A percentile compares a stretch with the other conserved stretches of the same genome.
phyloP scores from a whole-genome alignment of 2,888 invertebrate species.

The Drosophila helvetica region DNA sequence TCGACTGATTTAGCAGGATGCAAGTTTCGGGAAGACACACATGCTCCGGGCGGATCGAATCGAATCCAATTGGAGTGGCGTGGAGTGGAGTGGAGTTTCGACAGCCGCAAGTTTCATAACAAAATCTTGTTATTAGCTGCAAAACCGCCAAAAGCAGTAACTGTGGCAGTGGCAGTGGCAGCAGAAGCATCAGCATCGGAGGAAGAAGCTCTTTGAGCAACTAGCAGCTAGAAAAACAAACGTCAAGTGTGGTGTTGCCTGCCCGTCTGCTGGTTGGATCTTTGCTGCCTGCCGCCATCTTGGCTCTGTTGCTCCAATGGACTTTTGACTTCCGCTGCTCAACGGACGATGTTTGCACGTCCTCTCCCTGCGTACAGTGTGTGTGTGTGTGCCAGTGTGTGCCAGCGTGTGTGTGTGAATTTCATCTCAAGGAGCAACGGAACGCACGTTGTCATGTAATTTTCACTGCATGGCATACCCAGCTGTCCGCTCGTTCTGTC shows the following conservation, averaged over 20 bases:
- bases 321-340: slow-evolving; percentile 62
- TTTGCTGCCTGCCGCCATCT: not conserved
- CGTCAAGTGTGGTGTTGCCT: slow-evolving; percentile 20
- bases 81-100: not conserved
- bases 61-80: not conserved
- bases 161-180: slow-evolving; percentile 13
- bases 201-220: slow-evolving; percentile 27
- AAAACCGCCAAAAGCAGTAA: slow-evolving; percentile 50
- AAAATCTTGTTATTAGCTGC: slow-evolving; percentile 51
- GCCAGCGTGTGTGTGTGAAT: slow-evolving; percentile 35
- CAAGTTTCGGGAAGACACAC: slow-evolving; percentile 9
- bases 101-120: slow-evolving; percentile 48
- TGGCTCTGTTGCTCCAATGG: slow-evolving; percentile 48
- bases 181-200: slow-evolving; percentile 9
- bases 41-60: slow-evolving; percentile 13
- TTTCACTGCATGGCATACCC: slow-evolving; percentile 45
- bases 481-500: slow-evolving; percentile 34
- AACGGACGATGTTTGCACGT: slow-evolving; percentile 46
- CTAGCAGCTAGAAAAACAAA: slow-evolving; percentile 24
- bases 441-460: slow-evolving; percentile 69
- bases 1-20: slow-evolving; percentile 1
- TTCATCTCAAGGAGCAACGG: slow-evolving; percentile 48
- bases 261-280: not conserved
- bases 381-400: slow-evolving; percentile 10
- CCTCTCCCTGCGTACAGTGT: slow-evolving; percentile 3